phyloP scores from a whole-genome alignment of 2,797 vertebrate genomes.

The Zenarchopterus dispar region DNA sequence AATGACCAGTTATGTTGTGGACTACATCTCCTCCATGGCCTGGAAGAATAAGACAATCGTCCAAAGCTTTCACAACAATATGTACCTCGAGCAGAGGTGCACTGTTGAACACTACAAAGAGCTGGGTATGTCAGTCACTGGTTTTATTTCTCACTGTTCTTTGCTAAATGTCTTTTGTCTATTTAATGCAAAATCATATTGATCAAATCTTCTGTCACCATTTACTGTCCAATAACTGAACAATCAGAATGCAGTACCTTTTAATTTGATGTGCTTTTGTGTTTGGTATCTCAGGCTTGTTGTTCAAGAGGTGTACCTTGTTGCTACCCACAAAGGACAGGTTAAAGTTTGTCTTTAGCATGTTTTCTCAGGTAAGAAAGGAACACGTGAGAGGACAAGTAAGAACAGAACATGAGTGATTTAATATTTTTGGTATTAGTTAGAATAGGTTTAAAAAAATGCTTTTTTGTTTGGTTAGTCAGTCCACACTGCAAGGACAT shows the following conservation, averaged over 20 bases:
- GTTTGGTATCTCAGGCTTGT: constrained; percentile 80
- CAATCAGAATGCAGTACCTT: not conserved
- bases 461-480: no score
- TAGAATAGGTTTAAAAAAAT: no score
- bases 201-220: no score
- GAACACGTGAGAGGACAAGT: constrained; percentile 1
- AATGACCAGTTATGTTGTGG: constrained; percentile 74
- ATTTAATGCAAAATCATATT: not conserved
- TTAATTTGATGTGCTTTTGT: constrained; percentile 17
- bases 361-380: constrained; percentile 83
- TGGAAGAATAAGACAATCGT: constrained; percentile 84
- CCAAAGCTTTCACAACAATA: constrained; percentile 80
- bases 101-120: constrained; percentile 84
- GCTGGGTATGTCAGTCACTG: constrained; percentile 77
- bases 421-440: not conserved
- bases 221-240: no score
- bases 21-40: constrained; percentile 83
- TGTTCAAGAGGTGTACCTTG: constrained; percentile 92
- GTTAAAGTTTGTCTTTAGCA: constrained; percentile 85
- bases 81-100: constrained; percentile 39
- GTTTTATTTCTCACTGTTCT: not conserved
- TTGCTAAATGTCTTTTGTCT: not conserved
- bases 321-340: constrained; percentile 90
- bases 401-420: not conserved
- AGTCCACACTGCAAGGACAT: no score